These are phyloP conservation scores for Trichonephila clavata DNA, from an alignment of 1,140 invertebrate species.

Conservation along the genomic window DNA sequence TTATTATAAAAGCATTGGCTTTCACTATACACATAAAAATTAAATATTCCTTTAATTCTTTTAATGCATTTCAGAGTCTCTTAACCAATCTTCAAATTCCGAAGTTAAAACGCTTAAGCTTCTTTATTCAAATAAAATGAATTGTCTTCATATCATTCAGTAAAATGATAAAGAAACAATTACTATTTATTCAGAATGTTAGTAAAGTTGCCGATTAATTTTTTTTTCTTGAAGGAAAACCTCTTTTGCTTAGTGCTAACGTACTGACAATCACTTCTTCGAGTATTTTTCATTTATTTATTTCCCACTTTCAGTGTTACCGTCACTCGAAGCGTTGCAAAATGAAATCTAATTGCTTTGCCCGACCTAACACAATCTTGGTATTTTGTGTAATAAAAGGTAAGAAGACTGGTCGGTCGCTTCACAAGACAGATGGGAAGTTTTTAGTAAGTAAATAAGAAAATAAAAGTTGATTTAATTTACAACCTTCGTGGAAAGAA, in stretches of 20 bases:
- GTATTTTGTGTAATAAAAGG: slow-evolving; percentile 65
- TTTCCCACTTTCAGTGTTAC: background rate
- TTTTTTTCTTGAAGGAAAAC: background rate
- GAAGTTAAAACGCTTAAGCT: too few relatives aligned
- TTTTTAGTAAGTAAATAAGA: slow-evolving; percentile 42
- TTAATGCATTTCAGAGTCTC: too few relatives aligned
- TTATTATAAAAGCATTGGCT: too few relatives aligned
- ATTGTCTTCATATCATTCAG: too few relatives aligned
- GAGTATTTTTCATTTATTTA: background rate
- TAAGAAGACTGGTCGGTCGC: background rate
- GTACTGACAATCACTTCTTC: background rate
- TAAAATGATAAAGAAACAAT: too few relatives aligned
- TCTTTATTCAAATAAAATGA: too few relatives aligned
- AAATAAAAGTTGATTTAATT: slow-evolving; percentile 64
- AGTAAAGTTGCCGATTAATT: background rate
- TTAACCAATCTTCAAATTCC: too few relatives aligned
- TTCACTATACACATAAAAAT: too few relatives aligned
- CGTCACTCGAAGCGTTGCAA: slow-evolving; percentile 40
- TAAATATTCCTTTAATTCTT: too few relatives aligned
- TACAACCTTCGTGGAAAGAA: background rate
- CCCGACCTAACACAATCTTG: slow-evolving; percentile 32
- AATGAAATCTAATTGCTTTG: slow-evolving; percentile 68
- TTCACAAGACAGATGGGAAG: slow-evolving; percentile 8
- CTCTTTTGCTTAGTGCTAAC: background rate
- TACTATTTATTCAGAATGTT: too few relatives aligned